Percentiles rank a stretch among this genome's conserved stretches.
phyloP scores from a whole-genome alignment of 2,113 vertebrate genomes.

The Dasyornis broadbenti region DNA sequence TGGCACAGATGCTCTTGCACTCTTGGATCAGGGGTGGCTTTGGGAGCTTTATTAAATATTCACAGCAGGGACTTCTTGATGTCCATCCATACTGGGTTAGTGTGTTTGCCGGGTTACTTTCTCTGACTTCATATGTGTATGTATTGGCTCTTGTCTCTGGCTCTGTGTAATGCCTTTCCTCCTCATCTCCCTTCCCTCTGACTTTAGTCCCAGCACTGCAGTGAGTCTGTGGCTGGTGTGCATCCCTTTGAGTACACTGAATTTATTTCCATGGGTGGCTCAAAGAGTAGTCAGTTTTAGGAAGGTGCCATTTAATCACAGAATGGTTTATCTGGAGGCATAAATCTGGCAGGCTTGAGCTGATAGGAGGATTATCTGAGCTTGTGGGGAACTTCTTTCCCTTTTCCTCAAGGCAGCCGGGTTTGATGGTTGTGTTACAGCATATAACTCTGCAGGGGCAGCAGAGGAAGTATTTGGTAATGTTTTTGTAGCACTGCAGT shows the following conservation, averaged over 20 bases:
- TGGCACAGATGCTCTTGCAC: not conserved
- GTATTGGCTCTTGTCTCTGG: not conserved
- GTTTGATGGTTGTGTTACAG: not conserved
- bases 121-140: fast-evolving
- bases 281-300: not conserved
- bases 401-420: not conserved
- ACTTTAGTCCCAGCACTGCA: constrained; percentile 12
- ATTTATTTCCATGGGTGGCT: not conserved
- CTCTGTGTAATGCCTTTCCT: not conserved
- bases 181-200: not conserved
- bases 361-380: not conserved
- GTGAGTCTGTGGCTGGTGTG: not conserved
- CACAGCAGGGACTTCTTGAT: not conserved
- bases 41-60: not conserved
- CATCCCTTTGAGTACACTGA: not conserved
- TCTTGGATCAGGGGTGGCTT: not conserved
- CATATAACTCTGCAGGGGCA: not conserved
- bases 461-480: not conserved
- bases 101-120: not conserved
- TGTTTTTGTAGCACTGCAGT: not conserved
- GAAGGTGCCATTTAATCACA: not conserved
- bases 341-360: not conserved
- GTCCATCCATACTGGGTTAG: not conserved
- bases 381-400: not conserved
- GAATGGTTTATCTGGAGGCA: not conserved